These are phyloP conservation scores for Thalassoma bifasciatum DNA, from an alignment of 2,113 vertebrate species.

Conservation along the genomic window DNA sequence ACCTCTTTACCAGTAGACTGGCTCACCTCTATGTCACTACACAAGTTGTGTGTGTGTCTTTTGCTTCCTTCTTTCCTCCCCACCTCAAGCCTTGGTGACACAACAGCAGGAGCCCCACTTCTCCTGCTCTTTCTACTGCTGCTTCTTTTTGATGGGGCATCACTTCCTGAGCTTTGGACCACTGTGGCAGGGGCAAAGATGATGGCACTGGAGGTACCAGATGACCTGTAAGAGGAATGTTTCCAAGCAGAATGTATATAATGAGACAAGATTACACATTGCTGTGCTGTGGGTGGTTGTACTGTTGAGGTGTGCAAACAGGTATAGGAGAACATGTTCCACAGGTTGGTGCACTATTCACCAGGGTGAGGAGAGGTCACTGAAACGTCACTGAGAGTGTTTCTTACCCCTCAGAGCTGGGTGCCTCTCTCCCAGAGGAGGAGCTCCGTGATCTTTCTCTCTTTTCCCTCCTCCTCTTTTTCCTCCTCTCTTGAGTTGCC, in stretches of 20 bases:
- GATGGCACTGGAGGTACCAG: conserved; percentile 1
- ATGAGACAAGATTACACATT: too few relatives aligned
- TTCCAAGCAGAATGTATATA: too few relatives aligned
- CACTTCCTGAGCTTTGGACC: conserved; percentile 35
- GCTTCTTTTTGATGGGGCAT: conserved; percentile 17
- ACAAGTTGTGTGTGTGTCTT: conserved; percentile 3
- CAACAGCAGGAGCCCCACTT: not conserved
- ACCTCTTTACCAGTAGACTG: conserved; percentile 4
- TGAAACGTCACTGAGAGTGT: not conserved
- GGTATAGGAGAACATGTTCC: too few relatives aligned
- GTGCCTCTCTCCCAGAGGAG: conserved; percentile 25
- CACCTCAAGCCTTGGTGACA: conserved; percentile 6
- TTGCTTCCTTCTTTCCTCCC: not conserved
- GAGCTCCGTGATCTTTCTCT: conserved; percentile 33
- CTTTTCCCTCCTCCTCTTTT: conserved; percentile 40
- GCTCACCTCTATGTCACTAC: conserved; percentile 22
- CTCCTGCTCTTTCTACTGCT: conserved; percentile 12
- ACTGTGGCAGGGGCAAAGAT: not conserved
- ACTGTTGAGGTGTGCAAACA: too few relatives aligned
- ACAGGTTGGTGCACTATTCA: not conserved
- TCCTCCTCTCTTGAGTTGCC: conserved; percentile 16
- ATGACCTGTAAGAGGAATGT: conserved; percentile 25
- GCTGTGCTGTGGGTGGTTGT: too few relatives aligned
- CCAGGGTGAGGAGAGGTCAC: not conserved
- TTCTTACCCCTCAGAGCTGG: conserved; percentile 57